A percentile compares a stretch with the other conserved stretches of the same genome.
Evolutionary conservation across 2,113 vertebrate species (phyloP).

Genomic region (Semicossyphus pulcher): DNA sequence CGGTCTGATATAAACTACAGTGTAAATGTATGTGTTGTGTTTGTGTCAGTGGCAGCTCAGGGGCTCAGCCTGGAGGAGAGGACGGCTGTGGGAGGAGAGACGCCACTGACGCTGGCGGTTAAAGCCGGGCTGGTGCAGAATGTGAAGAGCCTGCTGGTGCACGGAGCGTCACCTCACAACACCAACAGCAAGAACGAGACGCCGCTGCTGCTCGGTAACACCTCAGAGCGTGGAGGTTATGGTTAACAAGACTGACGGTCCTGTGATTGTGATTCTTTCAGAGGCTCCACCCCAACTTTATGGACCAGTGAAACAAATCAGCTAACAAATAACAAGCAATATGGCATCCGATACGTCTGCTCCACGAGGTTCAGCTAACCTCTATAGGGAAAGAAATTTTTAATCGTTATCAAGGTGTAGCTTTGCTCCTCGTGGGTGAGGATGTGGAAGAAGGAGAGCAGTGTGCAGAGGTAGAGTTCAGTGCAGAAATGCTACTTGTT

Average conservation of each 20-base stretch:
- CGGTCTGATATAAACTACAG: not conserved
- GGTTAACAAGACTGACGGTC: not conserved
- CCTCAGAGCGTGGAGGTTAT: accelerated
- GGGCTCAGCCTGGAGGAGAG: conserved; percentile 85
- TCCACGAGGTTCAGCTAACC: too few species aligned
- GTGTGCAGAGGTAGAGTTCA: too few species aligned
- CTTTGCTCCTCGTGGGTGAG: too few species aligned
- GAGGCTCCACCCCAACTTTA: too few species aligned
- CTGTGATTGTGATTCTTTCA: too few species aligned
- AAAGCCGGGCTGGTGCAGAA: conserved; percentile 83
- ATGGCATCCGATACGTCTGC: too few species aligned
- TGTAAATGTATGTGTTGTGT: conserved; percentile 23
- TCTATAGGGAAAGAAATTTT: too few species aligned
- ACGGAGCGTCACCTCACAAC: conserved; percentile 83
- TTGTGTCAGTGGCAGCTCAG: conserved; percentile 74
- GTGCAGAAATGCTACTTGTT: too few species aligned
- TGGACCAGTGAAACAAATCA: not conserved
- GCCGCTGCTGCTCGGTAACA: conserved; percentile 87
- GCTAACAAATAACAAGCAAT: too few species aligned
- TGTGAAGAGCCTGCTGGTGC: conserved; percentile 82
- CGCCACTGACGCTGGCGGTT: conserved; percentile 84
- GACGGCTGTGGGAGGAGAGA: conserved; percentile 86
- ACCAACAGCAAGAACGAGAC: conserved; percentile 87
- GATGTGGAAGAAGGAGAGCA: too few species aligned
- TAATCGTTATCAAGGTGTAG: too few species aligned